A percentile compares a stretch with the other conserved stretches of the same genome.
These are phyloP conservation scores for Phalacrocorax aristotelis DNA, from an alignment of 2,113 vertebrate genomes.

Conservation along the genomic window DNA sequence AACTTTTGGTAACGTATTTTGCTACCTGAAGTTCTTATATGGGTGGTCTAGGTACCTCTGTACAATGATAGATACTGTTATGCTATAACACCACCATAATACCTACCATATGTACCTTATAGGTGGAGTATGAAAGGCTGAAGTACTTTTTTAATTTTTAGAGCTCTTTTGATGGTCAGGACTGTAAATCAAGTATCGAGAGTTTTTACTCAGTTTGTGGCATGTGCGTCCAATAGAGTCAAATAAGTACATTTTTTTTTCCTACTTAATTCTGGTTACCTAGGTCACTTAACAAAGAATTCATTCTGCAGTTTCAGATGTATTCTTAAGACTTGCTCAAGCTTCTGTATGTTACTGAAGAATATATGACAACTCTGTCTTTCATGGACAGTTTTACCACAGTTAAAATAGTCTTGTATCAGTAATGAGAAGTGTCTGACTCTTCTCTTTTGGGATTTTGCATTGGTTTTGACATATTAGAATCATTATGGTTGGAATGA, in stretches of 20 bases:
- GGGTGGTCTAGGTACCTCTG: background rate
- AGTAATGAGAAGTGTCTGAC: background rate
- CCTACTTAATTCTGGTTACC: background rate
- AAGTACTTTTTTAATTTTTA: background rate
- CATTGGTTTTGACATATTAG: background rate
- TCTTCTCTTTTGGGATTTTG: background rate
- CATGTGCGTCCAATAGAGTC: accelerated
- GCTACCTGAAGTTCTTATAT: background rate
- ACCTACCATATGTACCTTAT: background rate
- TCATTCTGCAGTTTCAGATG: background rate
- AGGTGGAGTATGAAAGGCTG: background rate
- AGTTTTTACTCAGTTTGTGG: background rate
- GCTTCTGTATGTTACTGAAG: background rate
- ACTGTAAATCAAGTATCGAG: background rate
- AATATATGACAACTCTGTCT: background rate
- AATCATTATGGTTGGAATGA: background rate
- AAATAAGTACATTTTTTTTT: background rate
- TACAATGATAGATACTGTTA: background rate
- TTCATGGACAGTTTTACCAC: background rate
- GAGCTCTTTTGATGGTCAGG: background rate
- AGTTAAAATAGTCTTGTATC: background rate
- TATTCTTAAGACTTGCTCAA: background rate
- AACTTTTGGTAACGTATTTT: background rate
- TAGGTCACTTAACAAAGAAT: background rate
- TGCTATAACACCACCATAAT: background rate